phyloP scores from a whole-genome alignment of 1,140 invertebrate species.

The Bombyx mori region DNA sequence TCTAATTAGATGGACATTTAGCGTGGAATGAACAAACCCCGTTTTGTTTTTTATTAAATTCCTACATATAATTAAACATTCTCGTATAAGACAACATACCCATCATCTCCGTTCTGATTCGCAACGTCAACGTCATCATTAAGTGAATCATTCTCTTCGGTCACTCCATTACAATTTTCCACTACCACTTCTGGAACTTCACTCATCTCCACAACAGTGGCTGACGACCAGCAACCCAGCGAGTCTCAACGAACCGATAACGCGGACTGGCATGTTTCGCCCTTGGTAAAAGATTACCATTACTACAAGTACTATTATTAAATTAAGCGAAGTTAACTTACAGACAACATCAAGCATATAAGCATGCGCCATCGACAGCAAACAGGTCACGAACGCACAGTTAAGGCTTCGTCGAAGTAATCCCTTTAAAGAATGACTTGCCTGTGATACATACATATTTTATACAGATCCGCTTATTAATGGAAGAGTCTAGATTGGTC shows the following conservation, averaged over 20 bases:
- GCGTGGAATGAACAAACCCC: background rate
- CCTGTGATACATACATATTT: conserved; percentile 15
- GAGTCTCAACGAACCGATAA: conserved; percentile 29
- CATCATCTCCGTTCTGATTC: conserved; percentile 41
- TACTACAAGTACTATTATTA: conserved; percentile 69
- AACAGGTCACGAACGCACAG: conserved; percentile 63
- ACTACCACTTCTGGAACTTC: conserved; percentile 48
- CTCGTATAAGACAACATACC: conserved; percentile 26
- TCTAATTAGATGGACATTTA: background rate
- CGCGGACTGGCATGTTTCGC: conserved; percentile 50
- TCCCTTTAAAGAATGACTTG: conserved; percentile 55
- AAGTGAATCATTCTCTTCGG: conserved; percentile 21
- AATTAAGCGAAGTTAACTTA: conserved; percentile 67
- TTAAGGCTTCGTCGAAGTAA: conserved; percentile 58
- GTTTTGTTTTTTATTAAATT: background rate
- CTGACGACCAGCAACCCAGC: conserved; percentile 25
- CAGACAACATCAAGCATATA: conserved; percentile 51
- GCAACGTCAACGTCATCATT: conserved; percentile 19
- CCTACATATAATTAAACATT: background rate
- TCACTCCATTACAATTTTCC: conserved; percentile 51
- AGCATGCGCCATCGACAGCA: conserved; percentile 59
- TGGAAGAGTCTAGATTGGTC: background rate
- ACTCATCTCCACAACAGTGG: conserved; percentile 42
- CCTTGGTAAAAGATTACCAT: conserved; percentile 64
- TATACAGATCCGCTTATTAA: conserved; percentile 1